Evolutionary conservation across 92 coral and sea anemone species (phyloP), one percentile per base, ranked within the genome.

Genomic region (Porites lobata): DNA sequence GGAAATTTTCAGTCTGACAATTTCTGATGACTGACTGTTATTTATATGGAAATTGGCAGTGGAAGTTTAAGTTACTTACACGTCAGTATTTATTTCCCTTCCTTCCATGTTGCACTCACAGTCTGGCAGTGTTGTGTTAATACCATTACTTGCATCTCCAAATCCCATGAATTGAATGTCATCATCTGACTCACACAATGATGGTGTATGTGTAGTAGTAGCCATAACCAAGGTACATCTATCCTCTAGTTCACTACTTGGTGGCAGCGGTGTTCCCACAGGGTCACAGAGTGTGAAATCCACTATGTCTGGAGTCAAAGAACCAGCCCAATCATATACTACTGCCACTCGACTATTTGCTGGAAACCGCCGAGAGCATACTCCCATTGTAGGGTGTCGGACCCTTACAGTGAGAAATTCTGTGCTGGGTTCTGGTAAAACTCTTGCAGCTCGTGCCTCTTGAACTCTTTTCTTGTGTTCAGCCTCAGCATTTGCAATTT

Each of bases 231-330:
- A 59, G 83, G 90, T 90, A 74, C 90, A 79, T 80, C 84, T 85
- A 63, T 90, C 90, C 69, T 80, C 85, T 62, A 85, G 76, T 71
- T 90, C 66, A 61, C 75, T 62, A 86, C 93, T 85, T 69, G 90
- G 83, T 53, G 70, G 67, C 76, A 85, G 84, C 68, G 80, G 80
- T 68, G 71, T 78, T 57, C 95, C 92, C 71, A 88, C 72, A 43
- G 89, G 95, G 72, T 92, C 89, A 89, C 92, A 88, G 72, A 88
- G 89, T 88, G 92, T 85, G 62, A 92, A 89, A 82, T 89, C 76
- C 84, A 62, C 81, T 50, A 82, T 76, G 67, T 86, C 90, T 24
- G 87, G 87, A 68, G 83, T 71, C 73, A 90, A 77, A 74, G 87
- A 90, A 38, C 90, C 79, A 72, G 87, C 90, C 90, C 93, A 90